Evolutionary conservation across 2,113 vertebrate species (phyloP).

Genomic region (Puntigrus tetrazona): DNA sequence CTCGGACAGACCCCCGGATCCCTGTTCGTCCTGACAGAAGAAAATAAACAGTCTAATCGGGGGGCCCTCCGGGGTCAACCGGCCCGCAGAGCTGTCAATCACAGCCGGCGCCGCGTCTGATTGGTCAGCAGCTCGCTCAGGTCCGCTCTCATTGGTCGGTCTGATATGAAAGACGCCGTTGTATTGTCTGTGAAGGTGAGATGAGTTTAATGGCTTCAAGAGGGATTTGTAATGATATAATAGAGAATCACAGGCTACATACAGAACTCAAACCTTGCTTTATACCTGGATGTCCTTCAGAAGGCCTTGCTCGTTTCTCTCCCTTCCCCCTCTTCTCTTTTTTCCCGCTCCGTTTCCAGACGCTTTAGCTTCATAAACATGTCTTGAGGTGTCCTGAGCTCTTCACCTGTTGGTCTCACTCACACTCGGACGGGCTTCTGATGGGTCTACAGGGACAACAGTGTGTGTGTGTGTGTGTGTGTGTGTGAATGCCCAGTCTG

Average conservation of each 20-base stretch:
- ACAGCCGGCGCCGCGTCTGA: constrained; percentile 42
- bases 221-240: not conserved
- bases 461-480: not conserved
- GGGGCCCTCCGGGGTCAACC: constrained; percentile 62
- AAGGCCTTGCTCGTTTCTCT: not conserved
- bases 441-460: not conserved
- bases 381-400: not conserved
- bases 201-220: not conserved
- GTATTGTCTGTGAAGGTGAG: not conserved
- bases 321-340: not conserved
- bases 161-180: not conserved
- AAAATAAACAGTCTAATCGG: constrained; percentile 74
- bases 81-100: constrained; percentile 67
- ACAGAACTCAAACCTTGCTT: too few species aligned
- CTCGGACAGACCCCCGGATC: not conserved
- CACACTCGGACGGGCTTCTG: not conserved
- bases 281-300: too few species aligned
- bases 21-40: constrained; percentile 62
- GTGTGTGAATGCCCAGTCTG: not conserved
- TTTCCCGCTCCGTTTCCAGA: not conserved
- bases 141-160: constrained; percentile 23
- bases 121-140: not conserved
- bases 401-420: constrained; percentile 34
- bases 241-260: too few species aligned
- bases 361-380: not conserved